Conservation (phyloP, 2,113 vertebrate species). For the Dermatemys mawii region DNA sequence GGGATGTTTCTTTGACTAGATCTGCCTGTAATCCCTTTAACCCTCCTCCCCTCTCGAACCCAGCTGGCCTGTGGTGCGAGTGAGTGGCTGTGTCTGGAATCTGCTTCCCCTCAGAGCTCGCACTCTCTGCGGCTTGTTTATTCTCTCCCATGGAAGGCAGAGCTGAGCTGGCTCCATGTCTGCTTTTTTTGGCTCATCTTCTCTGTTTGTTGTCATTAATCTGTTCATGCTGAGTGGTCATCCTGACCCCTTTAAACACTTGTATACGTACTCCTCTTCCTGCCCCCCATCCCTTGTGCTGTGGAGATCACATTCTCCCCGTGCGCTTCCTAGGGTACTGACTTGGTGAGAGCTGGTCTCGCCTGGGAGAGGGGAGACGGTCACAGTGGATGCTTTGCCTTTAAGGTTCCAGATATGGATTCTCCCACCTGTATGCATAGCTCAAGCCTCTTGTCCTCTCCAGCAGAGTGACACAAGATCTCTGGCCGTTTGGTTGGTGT, state of each 20-base stretch:
- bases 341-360: rapidly evolving
- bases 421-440: rapidly evolving
- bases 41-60: conserved; percentile 18
- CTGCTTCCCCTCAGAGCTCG: not conserved
- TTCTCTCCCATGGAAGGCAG: conserved; percentile 61
- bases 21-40: conserved; percentile 12
- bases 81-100: not conserved
- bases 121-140: conserved; percentile 34
- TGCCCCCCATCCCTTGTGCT: not conserved
- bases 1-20: not conserved
- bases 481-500: not conserved
- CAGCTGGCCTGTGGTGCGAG: not conserved
- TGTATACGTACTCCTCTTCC: rapidly evolving
- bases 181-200: conserved; percentile 54
- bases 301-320: not conserved
- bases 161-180: conserved; percentile 31
- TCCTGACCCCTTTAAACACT: not conserved
- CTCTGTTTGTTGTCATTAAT: not conserved
- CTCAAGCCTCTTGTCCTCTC: not conserved
- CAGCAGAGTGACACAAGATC: not conserved
- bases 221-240: conserved; percentile 38
- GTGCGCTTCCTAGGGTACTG: not conserved
- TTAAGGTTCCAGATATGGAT: not conserved
- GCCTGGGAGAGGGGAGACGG: too few relatives aligned
- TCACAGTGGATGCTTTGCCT: not conserved